Evolutionary conservation across 2,113 vertebrate genomes (phyloP).

Genomic region (Campylomormyrus tamandua): DNA sequence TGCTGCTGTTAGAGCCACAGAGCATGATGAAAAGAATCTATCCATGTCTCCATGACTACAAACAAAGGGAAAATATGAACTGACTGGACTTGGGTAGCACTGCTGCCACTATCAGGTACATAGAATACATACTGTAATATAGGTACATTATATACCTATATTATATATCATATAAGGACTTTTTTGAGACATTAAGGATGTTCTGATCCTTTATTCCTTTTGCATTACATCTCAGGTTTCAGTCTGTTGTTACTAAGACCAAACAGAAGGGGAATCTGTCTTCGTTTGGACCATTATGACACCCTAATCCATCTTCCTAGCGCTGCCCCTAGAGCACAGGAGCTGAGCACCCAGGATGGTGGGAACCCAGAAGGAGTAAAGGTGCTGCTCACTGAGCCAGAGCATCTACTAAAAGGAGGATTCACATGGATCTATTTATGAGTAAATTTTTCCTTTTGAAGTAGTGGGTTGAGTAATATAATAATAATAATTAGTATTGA

Average conservation of each 20-base stretch:
- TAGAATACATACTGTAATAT: background rate
- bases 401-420: background rate
- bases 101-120: background rate
- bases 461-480: background rate
- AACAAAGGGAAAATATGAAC: background rate
- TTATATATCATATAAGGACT: background rate
- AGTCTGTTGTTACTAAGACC: background rate
- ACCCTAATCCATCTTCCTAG: background rate
- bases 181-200: background rate
- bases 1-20: background rate
- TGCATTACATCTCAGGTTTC: background rate
- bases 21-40: background rate
- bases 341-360: background rate
- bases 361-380: background rate
- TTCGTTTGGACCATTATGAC: background rate
- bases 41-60: slow-evolving; percentile 2
- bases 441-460: background rate
- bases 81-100: background rate
- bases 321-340: background rate
- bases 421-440: background rate
- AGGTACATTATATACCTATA: background rate
- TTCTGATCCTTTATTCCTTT: background rate
- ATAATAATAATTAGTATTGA: no score
- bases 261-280: background rate
- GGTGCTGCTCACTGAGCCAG: background rate